Conservation (phyloP, 2,113 vertebrate species). For the Nothocercus julius region DNA sequence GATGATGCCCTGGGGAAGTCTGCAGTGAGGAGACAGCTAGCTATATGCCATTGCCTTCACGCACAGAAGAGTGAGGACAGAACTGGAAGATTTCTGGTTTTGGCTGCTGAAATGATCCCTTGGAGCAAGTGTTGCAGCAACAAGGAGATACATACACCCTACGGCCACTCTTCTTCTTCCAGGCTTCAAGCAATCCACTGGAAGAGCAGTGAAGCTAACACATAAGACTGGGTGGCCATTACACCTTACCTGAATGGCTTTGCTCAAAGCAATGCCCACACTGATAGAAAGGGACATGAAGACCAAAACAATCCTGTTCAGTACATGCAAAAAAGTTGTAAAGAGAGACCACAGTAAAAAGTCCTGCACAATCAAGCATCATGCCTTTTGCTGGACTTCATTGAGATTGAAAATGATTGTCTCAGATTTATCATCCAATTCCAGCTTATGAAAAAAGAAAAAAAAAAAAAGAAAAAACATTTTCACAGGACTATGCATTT, state of each 20-base stretch:
- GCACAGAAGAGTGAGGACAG: neutral
- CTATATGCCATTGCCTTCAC: accelerated
- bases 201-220: neutral
- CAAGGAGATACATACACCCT: neutral
- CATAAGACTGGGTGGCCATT: neutral
- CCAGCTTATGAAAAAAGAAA: neutral
- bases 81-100: neutral
- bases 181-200: neutral
- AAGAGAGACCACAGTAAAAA: neutral
- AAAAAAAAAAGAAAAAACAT: too few relatives aligned
- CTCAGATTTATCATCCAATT: neutral
- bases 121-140: neutral
- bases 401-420: neutral
- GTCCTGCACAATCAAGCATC: neutral
- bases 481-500: accelerated
- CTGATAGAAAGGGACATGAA: neutral
- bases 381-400: neutral
- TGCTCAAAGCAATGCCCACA: neutral
- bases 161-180: neutral
- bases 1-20: neutral
- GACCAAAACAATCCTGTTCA: neutral
- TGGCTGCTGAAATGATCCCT: neutral
- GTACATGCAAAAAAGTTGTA: neutral
- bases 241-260: neutral
- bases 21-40: neutral